A percentile compares a stretch with the other conserved stretches of the same genome.
Conservation (phyloP, 2,888 invertebrate genomes). For the Pelosia muscerda region DNA sequence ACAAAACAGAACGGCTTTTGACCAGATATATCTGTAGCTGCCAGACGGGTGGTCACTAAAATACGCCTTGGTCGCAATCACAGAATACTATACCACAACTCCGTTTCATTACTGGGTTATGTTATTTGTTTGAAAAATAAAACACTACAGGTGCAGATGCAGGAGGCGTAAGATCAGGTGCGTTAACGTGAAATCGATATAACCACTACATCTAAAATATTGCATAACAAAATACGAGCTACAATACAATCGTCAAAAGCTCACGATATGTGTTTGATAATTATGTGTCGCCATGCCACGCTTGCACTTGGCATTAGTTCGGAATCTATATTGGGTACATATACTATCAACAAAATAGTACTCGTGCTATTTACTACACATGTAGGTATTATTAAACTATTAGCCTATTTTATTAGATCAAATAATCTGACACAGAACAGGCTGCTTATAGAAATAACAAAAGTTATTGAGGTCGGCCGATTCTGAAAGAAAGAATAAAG, state of each 20-base stretch:
- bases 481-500: constrained; percentile 18
- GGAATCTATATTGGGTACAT: constrained; percentile 21
- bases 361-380: constrained; percentile 13
- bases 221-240: constrained; percentile 39
- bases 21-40: too few relatives aligned
- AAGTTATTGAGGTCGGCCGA: constrained; percentile 29
- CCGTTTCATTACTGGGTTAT: too few relatives aligned
- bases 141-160: too few relatives aligned
- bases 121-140: too few relatives aligned
- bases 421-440: constrained; percentile 27
- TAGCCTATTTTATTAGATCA: constrained; percentile 29
- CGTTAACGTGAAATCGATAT: not conserved
- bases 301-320: constrained; percentile 33
- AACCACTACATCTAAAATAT: constrained; percentile 4
- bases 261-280: constrained; percentile 31
- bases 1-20: too few relatives aligned
- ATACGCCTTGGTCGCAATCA: too few relatives aligned
- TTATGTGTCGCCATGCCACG: constrained; percentile 39
- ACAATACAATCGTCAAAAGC: constrained; percentile 38
- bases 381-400: constrained; percentile 21
- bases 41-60: too few relatives aligned
- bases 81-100: too few relatives aligned
- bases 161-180: too few relatives aligned
- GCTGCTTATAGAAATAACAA: constrained; percentile 19
- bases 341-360: constrained; percentile 24